Evolutionary conservation across 2,113 vertebrate genomes (phyloP), one percentile per base, ranked within the genome.

Genomic region (Pelecanoides urinatrix): DNA sequence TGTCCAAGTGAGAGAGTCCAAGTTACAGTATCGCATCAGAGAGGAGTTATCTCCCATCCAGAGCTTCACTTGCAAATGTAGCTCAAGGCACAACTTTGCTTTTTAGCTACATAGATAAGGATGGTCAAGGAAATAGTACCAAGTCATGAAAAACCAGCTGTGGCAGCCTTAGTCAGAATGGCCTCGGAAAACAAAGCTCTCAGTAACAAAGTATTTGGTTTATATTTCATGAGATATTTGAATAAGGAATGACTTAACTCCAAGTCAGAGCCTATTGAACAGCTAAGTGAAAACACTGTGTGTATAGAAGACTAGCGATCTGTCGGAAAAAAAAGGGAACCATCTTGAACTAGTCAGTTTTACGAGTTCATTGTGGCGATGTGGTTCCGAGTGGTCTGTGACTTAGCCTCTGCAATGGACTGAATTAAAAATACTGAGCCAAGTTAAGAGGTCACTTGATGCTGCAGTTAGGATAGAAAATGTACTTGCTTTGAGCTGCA

Each of bases 351-450:
- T 2, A 50, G 25, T 40, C n/a, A 16, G 27, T 36, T 76, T 50
- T 61, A 32, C 1, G 50, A 66, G 36, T 53, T 74, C 65, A 40
- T 18, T 53, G 40, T 66, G 27, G 34, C 27, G 25, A 70, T 52
- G n/a, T 0, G 0, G 16, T 42, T 73, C 36, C 0, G 1, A 89
- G 21, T 34, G 36, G 83, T 29, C 50, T n/a, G 11, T 13, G 27
- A 22, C 86, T 52, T 47, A 49, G 26, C 22, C 49, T 53, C 66
- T 67, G 36, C 52, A 44, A 56, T 5, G 16, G 50, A 53, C 50
- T 27, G 36, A 68, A 70, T 62, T 56, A 61, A 66, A 82, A 83
- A 74, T 7, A 56, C 62, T 15, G 12, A 85, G 52, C 12, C n/a
- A 61, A 59, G 34, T 36, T 36, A 80, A 42, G 16, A n/a, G 25